A percentile compares a stretch with the other conserved stretches of the same genome.
Conservation (phyloP, 2,797 vertebrate genomes). For the Cirrhinus mrigala region DNA sequence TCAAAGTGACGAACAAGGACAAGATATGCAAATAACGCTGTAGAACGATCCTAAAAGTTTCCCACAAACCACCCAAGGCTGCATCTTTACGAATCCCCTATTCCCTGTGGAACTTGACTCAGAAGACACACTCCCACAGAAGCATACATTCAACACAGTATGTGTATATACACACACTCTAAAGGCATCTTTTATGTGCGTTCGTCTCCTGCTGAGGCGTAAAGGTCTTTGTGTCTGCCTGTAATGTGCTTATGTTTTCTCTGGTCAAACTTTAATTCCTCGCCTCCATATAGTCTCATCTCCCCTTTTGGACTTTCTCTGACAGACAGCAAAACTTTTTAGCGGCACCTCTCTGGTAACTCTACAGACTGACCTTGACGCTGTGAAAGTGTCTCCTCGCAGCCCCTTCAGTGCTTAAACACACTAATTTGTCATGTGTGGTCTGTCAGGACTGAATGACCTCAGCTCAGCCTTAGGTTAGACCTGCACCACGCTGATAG, state of each 20-base stretch:
- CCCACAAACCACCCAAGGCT: constrained; percentile 30
- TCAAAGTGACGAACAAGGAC: constrained; percentile 44
- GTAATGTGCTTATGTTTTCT: constrained; percentile 48
- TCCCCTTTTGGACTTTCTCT: not conserved
- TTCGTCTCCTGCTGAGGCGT: constrained; percentile 15
- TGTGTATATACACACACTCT: not conserved
- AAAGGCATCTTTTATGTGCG: not conserved
- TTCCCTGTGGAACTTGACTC: constrained; percentile 24
- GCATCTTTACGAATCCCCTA: constrained; percentile 33
- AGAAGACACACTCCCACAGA: constrained; percentile 25
- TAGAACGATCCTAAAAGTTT: constrained; percentile 50
- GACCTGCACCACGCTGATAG: constrained; percentile 21
- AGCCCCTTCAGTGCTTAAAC: constrained; percentile 21
- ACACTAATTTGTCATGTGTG: constrained; percentile 42
- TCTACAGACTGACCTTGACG: constrained; percentile 35
- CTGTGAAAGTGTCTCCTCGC: not conserved
- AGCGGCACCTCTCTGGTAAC: not conserved
- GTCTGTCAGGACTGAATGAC: constrained; percentile 13
- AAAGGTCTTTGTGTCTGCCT: constrained; percentile 36
- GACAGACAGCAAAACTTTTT: constrained; percentile 14
- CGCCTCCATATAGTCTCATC: not conserved
- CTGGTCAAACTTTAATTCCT: constrained; percentile 4
- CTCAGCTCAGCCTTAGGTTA: constrained; percentile 24
- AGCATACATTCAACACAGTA: not conserved
- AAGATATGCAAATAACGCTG: constrained; percentile 56